phyloP scores from a whole-genome alignment of 2,888 invertebrate genomes.

The Brenthis daphne region DNA sequence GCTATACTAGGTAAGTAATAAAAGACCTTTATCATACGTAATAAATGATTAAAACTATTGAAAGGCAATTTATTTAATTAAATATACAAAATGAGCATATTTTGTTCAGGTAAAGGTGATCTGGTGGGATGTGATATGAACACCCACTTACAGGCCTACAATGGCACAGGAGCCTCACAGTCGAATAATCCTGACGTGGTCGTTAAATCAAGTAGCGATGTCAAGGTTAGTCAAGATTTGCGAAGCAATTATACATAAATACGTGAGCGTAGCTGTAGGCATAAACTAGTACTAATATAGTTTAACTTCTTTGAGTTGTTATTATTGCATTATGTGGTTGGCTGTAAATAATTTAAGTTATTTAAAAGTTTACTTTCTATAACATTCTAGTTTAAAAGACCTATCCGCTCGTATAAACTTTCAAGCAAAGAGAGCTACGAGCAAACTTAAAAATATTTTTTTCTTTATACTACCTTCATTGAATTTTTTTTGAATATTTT shows the following conservation, averaged over 20 bases:
- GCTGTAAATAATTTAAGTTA: no score
- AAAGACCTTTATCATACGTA: background rate
- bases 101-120: constrained; percentile 93
- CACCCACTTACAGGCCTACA: constrained; percentile 87
- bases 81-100: background rate
- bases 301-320: no score
- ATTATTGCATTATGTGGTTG: no score
- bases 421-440: no score
- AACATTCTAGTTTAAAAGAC: no score
- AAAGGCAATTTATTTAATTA: background rate
- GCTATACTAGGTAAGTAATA: constrained; percentile 93
- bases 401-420: no score
- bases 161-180: constrained; percentile 82
- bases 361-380: no score
- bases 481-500: background rate
- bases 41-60: background rate
- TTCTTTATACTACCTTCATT: background rate
- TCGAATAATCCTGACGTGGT: constrained; percentile 88
- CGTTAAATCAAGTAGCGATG: constrained; percentile 96
- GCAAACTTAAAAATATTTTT: background rate
- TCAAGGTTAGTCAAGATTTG: constrained; percentile 80
- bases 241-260: no score
- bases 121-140: constrained; percentile 96
- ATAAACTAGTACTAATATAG: no score
- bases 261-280: no score